These are phyloP conservation scores for Rhinopomastus cyanomelas DNA, from an alignment of 2,113 vertebrate genomes.

Conservation along the genomic window DNA sequence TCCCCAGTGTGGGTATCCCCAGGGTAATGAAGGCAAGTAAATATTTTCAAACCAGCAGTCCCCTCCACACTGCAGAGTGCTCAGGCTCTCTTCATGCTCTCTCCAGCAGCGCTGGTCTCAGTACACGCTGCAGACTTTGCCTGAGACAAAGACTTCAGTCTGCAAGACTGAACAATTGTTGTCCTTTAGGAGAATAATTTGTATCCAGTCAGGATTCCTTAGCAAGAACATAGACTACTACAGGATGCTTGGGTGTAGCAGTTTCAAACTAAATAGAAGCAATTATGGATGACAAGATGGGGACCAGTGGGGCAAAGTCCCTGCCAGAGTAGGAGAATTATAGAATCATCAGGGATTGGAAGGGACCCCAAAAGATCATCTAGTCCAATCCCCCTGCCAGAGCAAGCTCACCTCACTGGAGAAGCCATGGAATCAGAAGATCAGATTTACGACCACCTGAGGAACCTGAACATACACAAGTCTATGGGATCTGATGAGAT, in stretches of 20 bases:
- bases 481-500: too few species aligned
- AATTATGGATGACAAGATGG: too few species aligned
- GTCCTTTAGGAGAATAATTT: not conserved
- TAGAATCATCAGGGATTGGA: too few species aligned
- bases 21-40: not conserved
- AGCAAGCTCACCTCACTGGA: too few species aligned
- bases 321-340: too few species aligned
- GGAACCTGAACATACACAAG: too few species aligned
- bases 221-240: not conserved
- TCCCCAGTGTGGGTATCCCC: not conserved
- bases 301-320: too few species aligned
- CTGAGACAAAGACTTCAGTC: not conserved
- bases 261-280: not conserved
- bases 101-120: not conserved
- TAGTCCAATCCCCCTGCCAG: too few species aligned
- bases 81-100: not conserved
- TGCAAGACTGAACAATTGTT: not conserved
- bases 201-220: not conserved
- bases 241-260: not conserved
- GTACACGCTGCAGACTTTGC: not conserved
- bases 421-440: too few species aligned
- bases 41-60: not conserved
- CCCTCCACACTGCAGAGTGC: not conserved
- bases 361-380: too few species aligned
- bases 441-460: too few species aligned